phyloP scores from a whole-genome alignment of 1,140 invertebrate species.

The Heterodera schachtii region DNA sequence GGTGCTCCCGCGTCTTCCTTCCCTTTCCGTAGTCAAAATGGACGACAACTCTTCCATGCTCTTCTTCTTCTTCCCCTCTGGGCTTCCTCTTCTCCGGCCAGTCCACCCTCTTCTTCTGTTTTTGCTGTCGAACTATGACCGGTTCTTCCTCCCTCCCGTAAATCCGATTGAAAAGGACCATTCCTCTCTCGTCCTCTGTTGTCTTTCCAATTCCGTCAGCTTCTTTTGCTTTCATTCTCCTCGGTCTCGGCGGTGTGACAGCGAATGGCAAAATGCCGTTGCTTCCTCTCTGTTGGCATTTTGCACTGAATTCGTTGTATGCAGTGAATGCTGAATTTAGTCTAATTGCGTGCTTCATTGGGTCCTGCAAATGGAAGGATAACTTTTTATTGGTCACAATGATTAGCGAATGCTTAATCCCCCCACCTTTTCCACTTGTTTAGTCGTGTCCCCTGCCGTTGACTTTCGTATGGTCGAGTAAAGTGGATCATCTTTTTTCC shows the following conservation, averaged over 20 bases:
- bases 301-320: conserved; percentile 15
- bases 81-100: not conserved
- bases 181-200: not conserved
- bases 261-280: conserved; percentile 13
- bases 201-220: not conserved
- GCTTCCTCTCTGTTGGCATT: conserved; percentile 9
- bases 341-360: not conserved
- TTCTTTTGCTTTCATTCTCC: conserved; percentile 1
- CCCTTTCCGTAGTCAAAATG: not conserved
- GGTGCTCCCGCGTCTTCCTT: not conserved
- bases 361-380: not conserved
- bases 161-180: conserved; percentile 12
- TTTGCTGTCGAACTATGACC: conserved; percentile 19
- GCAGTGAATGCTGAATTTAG: conserved; percentile 27
- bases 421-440: not conserved
- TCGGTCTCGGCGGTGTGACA: conserved; percentile 4
- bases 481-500: not conserved
- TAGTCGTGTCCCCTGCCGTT: not conserved
- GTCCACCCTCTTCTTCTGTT: conserved; percentile 1
- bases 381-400: not conserved
- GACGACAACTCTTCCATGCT: not conserved
- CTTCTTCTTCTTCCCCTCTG: not conserved
- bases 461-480: not conserved
- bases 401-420: too few relatives aligned
- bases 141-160: conserved; percentile 14